phyloP scores from a whole-genome alignment of 2,888 invertebrate genomes.

The Netelia virgata region DNA sequence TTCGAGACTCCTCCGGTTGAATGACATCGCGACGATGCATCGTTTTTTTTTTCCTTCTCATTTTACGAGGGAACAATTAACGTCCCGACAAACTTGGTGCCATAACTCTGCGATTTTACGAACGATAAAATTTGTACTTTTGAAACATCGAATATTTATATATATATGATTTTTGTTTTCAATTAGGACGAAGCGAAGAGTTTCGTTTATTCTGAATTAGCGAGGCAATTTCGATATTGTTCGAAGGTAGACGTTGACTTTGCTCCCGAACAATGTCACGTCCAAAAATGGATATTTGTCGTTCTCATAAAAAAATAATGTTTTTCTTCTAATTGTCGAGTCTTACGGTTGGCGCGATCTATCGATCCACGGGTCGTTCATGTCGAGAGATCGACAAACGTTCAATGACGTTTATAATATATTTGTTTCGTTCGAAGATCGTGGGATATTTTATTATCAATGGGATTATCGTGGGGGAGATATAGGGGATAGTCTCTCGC shows the following conservation, averaged over 20 bases:
- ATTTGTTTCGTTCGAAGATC: neutral
- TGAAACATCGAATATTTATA: too few species aligned
- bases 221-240: too few species aligned
- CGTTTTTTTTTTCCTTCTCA: neutral
- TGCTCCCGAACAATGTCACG: too few species aligned
- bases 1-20: neutral
- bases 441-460: conserved; percentile 44
- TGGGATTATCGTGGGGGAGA: conserved; percentile 53
- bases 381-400: neutral
- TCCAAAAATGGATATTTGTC: neutral
- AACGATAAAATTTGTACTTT: too few species aligned
- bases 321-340: neutral
- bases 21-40: conserved; percentile 19
- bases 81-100: neutral
- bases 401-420: neutral
- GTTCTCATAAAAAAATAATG: neutral
- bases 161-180: too few species aligned
- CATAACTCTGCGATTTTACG: neutral
- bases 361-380: neutral
- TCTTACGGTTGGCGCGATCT: neutral
- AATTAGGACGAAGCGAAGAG: too few species aligned
- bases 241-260: too few species aligned
- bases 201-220: too few species aligned
- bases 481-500: conserved; percentile 1
- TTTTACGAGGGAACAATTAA: conserved; percentile 12